These are phyloP conservation scores for Stichopus chloronotus DNA, from an alignment of 35 echinoderm and acorn worm species.

Conservation along the genomic window DNA sequence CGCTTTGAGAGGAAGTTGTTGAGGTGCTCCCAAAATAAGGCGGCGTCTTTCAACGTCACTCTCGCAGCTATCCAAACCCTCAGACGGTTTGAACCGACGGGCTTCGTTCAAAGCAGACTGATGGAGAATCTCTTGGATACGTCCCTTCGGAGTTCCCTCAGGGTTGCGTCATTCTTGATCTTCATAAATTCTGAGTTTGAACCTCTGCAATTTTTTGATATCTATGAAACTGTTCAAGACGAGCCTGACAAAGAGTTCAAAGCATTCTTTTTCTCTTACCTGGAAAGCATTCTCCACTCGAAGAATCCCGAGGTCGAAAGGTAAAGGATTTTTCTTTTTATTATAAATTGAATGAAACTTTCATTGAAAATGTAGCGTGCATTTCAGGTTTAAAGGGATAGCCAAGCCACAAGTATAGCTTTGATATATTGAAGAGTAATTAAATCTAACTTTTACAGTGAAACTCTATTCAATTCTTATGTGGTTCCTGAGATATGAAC, in stretches of 20 bases:
- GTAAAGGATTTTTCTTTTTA: slow-evolving; percentile 28
- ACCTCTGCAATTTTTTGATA: slow-evolving; percentile 61
- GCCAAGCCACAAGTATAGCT: background rate
- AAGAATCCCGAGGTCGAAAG: slow-evolving; percentile 67
- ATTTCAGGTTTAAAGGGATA: background rate
- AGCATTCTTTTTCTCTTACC: slow-evolving; percentile 85
- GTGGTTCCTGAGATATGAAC: too few relatives aligned
- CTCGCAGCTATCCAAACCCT: slow-evolving; percentile 88
- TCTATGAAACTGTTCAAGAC: slow-evolving; percentile 65
- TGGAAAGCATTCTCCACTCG: slow-evolving; percentile 77
- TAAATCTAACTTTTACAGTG: too few relatives aligned
- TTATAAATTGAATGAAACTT: background rate
- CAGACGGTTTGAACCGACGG: slow-evolving; percentile 80
- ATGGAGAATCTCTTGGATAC: slow-evolving; percentile 61
- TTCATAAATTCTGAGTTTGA: slow-evolving; percentile 73
- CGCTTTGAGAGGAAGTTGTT: slow-evolving; percentile 70
- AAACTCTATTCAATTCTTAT: too few relatives aligned
- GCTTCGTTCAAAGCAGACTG: slow-evolving; percentile 30
- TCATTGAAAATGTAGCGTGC: too few relatives aligned
- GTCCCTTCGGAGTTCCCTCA: slow-evolving; percentile 41
- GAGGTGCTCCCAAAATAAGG: slow-evolving; percentile 66
- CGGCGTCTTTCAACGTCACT: slow-evolving; percentile 72
- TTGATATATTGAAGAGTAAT: too few relatives aligned
- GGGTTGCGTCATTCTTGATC: slow-evolving; percentile 82
- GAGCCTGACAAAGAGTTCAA: slow-evolving; percentile 76